Evolutionary conservation across 2,113 vertebrate species (phyloP).

Genomic region (Probosciger aterrimus): DNA sequence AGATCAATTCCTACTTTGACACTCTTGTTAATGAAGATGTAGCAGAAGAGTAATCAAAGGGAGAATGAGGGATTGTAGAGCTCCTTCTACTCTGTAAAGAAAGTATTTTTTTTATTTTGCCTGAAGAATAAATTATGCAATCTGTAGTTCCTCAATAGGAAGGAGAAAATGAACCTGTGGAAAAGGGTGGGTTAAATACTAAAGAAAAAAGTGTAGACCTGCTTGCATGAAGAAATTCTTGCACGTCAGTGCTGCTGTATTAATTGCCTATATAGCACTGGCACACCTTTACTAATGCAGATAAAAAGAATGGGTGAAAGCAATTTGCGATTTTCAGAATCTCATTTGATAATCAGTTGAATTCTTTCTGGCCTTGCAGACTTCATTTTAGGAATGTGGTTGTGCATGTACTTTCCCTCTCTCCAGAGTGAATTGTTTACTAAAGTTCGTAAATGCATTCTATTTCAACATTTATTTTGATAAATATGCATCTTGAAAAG

Average conservation of each 20-base stretch:
- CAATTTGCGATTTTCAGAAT: conserved; percentile 7
- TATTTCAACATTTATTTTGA: conserved; percentile 17
- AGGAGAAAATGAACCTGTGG: background rate
- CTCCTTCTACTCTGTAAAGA: background rate
- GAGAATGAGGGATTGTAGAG: background rate
- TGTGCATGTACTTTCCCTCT: background rate
- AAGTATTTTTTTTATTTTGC: background rate
- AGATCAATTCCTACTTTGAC: background rate
- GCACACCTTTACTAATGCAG: background rate
- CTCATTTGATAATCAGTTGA: background rate
- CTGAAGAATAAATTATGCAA: background rate
- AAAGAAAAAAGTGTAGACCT: background rate
- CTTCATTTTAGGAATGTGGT: background rate
- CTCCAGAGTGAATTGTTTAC: background rate
- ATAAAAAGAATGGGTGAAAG: background rate
- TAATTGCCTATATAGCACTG: background rate
- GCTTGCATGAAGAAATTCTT: background rate
- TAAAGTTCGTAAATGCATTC: background rate
- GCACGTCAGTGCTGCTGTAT: background rate
- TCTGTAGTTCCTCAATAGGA: background rate
- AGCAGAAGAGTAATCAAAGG: background rate
- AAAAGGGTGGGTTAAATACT: background rate
- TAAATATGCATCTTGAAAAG: background rate
- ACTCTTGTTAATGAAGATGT: background rate
- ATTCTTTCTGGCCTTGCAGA: background rate